phyloP scores from a whole-genome alignment of 1,140 invertebrate species.

The Macrosteles quadrilineatus region DNA sequence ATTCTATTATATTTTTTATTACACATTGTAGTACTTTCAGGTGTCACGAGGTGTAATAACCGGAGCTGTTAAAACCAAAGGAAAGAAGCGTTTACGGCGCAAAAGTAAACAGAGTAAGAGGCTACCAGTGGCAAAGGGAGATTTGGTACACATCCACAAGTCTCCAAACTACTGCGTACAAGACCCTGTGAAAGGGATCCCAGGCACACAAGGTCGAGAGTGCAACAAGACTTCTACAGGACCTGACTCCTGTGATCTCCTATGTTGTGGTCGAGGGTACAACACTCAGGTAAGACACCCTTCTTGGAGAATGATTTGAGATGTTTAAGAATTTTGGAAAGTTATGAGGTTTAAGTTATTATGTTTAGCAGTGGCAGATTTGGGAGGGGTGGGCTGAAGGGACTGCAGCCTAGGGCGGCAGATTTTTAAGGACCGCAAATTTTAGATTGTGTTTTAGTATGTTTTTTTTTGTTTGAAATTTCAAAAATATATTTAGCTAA shows the following conservation, averaged over 20 bases:
- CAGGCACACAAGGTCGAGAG: constrained; percentile 74
- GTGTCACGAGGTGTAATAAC: constrained; percentile 17
- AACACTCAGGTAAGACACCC: constrained; percentile 74
- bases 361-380: too few species aligned
- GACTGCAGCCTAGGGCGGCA: too few species aligned
- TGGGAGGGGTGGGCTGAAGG: too few species aligned
- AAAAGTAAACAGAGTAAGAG: constrained; percentile 44
- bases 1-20: too few species aligned
- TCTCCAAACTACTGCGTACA: constrained; percentile 66
- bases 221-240: constrained; percentile 80
- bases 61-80: constrained; percentile 27
- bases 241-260: constrained; percentile 75
- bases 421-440: too few species aligned
- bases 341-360: too few species aligned
- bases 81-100: constrained; percentile 45
- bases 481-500: too few species aligned
- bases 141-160: constrained; percentile 63
- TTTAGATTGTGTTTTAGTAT: too few species aligned
- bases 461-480: too few species aligned
- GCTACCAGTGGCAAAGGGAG: constrained; percentile 50
- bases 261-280: constrained; percentile 86
- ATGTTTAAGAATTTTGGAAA: too few species aligned
- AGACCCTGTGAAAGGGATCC: constrained; percentile 59
- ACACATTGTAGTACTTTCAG: too few species aligned
- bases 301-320: too few species aligned